phyloP scores from a whole-genome alignment of 2,113 vertebrate genomes.

The Lota lota region DNA sequence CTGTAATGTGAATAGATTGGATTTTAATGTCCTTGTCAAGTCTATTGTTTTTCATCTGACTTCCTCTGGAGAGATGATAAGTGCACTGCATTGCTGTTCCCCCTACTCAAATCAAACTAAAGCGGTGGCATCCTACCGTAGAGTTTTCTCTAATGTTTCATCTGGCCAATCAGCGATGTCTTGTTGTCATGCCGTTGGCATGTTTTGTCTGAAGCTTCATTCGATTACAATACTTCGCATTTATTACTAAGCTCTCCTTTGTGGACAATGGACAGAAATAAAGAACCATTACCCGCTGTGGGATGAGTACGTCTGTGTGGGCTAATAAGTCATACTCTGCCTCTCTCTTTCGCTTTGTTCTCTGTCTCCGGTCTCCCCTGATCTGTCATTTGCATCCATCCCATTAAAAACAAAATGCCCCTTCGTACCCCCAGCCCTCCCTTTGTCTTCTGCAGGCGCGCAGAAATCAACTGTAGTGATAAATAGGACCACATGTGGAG shows the following conservation, averaged over 20 bases:
- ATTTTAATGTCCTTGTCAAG: slow-evolving; percentile 63
- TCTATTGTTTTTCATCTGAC: slow-evolving; percentile 45
- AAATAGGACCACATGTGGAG: background rate
- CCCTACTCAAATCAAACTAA: slow-evolving; percentile 32
- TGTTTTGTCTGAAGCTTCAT: background rate
- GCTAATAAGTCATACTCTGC: too few relatives aligned
- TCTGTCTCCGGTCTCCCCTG: too few relatives aligned
- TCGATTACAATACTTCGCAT: background rate
- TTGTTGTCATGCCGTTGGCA: background rate
- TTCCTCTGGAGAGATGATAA: slow-evolving; percentile 34
- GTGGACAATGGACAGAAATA: background rate
- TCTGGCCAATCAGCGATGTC: background rate
- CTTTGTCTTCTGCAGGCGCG: background rate
- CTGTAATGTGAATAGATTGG: slow-evolving; percentile 53
- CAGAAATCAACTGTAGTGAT: slow-evolving; percentile 9
- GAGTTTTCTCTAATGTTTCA: background rate
- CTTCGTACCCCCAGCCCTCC: too few relatives aligned
- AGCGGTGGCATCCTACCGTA: background rate
- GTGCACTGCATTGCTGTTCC: slow-evolving; percentile 26
- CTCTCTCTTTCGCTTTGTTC: too few relatives aligned
- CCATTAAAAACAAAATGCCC: background rate
- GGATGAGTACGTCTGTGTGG: background rate
- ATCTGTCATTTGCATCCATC: too few relatives aligned
- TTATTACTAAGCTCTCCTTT: background rate
- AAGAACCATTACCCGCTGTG: background rate